Conservation (phyloP, 2,888 invertebrate genomes). For the Dichetophora obliterata region DNA sequence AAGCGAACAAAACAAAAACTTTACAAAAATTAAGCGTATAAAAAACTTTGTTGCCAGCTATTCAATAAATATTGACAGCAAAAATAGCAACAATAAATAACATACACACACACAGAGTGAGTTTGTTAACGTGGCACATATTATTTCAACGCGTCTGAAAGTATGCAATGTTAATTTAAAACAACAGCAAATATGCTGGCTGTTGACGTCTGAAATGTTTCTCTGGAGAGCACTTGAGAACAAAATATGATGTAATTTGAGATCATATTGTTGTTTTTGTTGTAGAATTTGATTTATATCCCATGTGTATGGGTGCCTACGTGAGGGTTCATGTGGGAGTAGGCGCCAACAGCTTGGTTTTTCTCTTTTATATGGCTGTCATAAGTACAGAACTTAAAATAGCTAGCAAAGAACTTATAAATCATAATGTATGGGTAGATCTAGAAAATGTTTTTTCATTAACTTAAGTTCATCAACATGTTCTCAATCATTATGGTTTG, state of each 20-base stretch:
- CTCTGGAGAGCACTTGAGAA: not conserved
- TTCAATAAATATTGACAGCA: constrained; percentile 1
- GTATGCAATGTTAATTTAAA: constrained; percentile 6
- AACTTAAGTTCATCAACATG: too few relatives aligned
- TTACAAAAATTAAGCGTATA: too few relatives aligned
- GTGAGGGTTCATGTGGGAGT: not conserved
- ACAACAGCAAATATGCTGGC: not conserved
- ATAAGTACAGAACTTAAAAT: too few relatives aligned
- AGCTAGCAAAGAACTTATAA: too few relatives aligned
- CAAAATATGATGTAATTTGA: too few relatives aligned
- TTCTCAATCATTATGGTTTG: too few relatives aligned
- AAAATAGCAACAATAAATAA: too few relatives aligned
- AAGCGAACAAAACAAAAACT: too few relatives aligned
- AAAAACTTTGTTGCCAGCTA: not conserved
- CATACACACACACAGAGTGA: not conserved
- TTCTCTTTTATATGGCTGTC: too few relatives aligned
- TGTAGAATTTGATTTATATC: not conserved
- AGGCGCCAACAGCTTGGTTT: not conserved
- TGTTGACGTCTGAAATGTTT: constrained; percentile 4
- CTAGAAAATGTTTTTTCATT: too few relatives aligned
- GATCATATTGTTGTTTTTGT: too few relatives aligned
- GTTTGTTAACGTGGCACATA: not conserved
- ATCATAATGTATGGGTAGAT: too few relatives aligned
- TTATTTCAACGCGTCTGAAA: not conserved
- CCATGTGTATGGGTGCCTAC: not conserved